Evolutionary conservation across 2,888 invertebrate species (phyloP).

Genomic region (Pteria penguin): DNA sequence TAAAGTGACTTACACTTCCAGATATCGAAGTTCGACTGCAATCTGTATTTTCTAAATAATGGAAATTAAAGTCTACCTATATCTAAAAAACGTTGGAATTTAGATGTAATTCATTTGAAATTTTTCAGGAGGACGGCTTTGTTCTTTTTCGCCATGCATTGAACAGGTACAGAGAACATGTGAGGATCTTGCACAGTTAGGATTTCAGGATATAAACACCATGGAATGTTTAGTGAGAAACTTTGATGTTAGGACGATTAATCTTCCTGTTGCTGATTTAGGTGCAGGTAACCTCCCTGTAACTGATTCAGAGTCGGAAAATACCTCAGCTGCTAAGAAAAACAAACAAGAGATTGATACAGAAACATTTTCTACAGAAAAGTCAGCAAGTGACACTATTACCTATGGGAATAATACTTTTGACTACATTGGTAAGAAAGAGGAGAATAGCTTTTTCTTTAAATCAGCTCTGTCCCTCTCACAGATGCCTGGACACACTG

Average conservation of each 20-base stretch:
- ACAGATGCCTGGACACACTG: constrained; percentile 94
- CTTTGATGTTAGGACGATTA: constrained; percentile 72
- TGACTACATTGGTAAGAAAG: constrained; percentile 60
- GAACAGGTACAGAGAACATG: constrained; percentile 98
- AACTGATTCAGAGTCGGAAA: neutral
- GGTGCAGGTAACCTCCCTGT: constrained; percentile 45
- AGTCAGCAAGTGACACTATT: neutral
- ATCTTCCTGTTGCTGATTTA: constrained; percentile 64
- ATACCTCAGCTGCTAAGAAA: constrained; percentile 12
- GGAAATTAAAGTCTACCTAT: no score
- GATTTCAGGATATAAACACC: constrained; percentile 92
- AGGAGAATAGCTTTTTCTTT: constrained; percentile 61
- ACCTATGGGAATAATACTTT: constrained; percentile 10
- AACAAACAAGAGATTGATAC: constrained; percentile 11
- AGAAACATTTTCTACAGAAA: constrained; percentile 58
- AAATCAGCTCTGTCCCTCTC: constrained; percentile 85
- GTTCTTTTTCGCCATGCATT: constrained; percentile 99
- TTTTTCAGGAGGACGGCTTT: constrained; percentile 92
- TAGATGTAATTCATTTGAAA: no score
- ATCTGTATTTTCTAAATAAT: no score
- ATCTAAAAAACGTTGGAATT: no score
- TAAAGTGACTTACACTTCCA: no score
- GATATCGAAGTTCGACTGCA: no score
- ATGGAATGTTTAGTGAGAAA: constrained; percentile 86
- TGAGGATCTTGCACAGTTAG: constrained; percentile 85